phyloP scores from a whole-genome alignment of 2,797 vertebrate genomes.

The Danio aesculapii region DNA sequence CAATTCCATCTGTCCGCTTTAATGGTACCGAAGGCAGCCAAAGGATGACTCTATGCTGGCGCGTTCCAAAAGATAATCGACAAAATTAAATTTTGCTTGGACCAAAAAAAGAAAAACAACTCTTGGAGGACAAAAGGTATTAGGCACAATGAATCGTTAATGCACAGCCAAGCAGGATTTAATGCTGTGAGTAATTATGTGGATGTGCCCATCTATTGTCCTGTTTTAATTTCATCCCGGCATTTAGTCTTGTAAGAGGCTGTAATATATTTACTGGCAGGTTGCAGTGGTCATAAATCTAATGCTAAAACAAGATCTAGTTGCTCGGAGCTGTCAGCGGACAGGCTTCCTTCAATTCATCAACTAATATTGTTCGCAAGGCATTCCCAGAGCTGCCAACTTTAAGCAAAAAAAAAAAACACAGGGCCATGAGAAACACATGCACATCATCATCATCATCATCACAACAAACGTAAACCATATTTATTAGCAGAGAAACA shows the following conservation, averaged over 20 bases:
- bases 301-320: constrained; percentile 64
- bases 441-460: neutral
- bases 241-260: constrained; percentile 60
- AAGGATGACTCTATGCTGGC: constrained; percentile 76
- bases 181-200: constrained; percentile 59
- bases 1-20: constrained; percentile 82
- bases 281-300: constrained; percentile 72
- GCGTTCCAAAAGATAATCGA: constrained; percentile 78
- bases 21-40: constrained; percentile 76
- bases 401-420: neutral
- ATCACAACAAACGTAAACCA: neutral
- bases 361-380: constrained; percentile 60
- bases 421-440: neutral
- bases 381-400: constrained; percentile 24
- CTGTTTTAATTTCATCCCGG: constrained; percentile 62
- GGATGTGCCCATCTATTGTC: constrained; percentile 54
- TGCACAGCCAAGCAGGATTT: constrained; percentile 65
- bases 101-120: constrained; percentile 23
- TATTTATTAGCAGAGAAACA: neutral
- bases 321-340: constrained; percentile 70
- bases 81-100: constrained; percentile 76
- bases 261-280: constrained; percentile 68
- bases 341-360: constrained; percentile 75
- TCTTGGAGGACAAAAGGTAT: constrained; percentile 30
- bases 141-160: constrained; percentile 33